These are phyloP conservation scores for Isaurus tuberculatus DNA, from an alignment of 92 coral and sea anemone species.

Conservation along the genomic window DNA sequence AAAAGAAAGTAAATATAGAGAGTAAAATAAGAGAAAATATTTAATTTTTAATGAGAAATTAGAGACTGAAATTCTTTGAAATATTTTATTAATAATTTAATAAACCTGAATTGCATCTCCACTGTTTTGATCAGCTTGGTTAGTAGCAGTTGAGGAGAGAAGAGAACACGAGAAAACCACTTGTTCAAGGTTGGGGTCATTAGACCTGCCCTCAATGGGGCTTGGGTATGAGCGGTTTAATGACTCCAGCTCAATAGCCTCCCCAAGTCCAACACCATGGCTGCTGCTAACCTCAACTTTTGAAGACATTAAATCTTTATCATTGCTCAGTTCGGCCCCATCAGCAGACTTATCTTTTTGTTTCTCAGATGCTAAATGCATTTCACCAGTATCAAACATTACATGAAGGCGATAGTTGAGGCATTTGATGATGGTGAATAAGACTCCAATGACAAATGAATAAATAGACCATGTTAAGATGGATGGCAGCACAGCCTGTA, in stretches of 20 bases:
- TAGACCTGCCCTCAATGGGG: constrained; percentile 56
- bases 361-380: constrained; percentile 80
- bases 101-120: constrained; percentile 32
- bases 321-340: constrained; percentile 65
- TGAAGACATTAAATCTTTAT: constrained; percentile 56
- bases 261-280: constrained; percentile 64
- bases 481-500: constrained; percentile 90
- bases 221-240: constrained; percentile 70
- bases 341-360: constrained; percentile 50
- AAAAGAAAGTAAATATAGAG: too few species aligned
- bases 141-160: constrained; percentile 69
- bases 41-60: too few species aligned
- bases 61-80: too few species aligned
- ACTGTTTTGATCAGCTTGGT: constrained; percentile 56
- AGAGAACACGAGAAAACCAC: constrained; percentile 58
- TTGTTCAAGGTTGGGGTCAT: constrained; percentile 50
- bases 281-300: constrained; percentile 70
- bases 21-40: too few species aligned
- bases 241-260: constrained; percentile 85
- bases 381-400: constrained; percentile 98
- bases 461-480: constrained; percentile 87
- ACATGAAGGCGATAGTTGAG: constrained; percentile 91
- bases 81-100: not conserved
- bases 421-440: constrained; percentile 81
- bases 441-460: constrained; percentile 79